Conservation (phyloP, 1,140 invertebrate genomes). For the Danaus melanippus region DNA sequence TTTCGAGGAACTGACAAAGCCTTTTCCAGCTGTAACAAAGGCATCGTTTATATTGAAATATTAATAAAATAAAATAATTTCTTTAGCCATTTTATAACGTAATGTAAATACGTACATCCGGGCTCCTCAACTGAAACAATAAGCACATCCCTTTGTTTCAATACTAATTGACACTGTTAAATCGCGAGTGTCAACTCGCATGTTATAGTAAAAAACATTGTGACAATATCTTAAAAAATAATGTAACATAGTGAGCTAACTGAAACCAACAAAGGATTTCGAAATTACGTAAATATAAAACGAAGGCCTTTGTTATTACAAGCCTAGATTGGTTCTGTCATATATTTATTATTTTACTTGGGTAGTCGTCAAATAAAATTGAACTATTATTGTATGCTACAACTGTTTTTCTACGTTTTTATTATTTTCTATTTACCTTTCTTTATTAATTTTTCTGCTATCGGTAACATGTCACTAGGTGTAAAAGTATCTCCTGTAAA, state of each 20-base stretch:
- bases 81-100: not conserved
- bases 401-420: not conserved
- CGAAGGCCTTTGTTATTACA: no score
- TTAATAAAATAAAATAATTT: not conserved
- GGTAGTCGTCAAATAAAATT: no score
- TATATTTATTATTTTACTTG: no score
- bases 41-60: slow-evolving; percentile 8
- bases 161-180: no score
- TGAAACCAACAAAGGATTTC: no score
- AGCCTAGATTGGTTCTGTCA: no score
- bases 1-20: slow-evolving; percentile 38
- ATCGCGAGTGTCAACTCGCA: no score
- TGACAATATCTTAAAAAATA: no score
- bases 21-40: slow-evolving; percentile 40
- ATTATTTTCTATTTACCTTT: slow-evolving; percentile 27
- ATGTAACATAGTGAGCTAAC: no score
- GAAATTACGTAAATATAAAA: no score
- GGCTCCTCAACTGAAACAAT: slow-evolving; percentile 35
- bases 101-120: slow-evolving; percentile 29
- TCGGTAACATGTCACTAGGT: slow-evolving; percentile 36
- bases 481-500: slow-evolving; percentile 42
- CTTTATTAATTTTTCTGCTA: slow-evolving; percentile 28
- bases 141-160: not conserved
- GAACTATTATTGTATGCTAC: no score
- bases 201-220: no score